Conservation (phyloP, 2,797 vertebrate genomes). For the Pangasius macronema region DNA sequence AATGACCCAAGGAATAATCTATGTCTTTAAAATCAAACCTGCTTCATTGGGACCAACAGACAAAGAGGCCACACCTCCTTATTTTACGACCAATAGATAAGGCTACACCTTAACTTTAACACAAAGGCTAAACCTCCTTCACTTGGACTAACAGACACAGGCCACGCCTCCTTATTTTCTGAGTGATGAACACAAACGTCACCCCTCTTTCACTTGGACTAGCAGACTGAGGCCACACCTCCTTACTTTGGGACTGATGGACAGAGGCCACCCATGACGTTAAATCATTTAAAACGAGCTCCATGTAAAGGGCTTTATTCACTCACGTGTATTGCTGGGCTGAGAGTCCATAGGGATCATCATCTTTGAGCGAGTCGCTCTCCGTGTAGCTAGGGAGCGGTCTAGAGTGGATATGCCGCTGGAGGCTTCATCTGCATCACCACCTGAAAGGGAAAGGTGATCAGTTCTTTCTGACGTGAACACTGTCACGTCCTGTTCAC, state of each 20-base stretch:
- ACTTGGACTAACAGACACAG: background rate
- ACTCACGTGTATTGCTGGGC: slow-evolving; percentile 87
- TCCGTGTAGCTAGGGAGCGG: slow-evolving; percentile 82
- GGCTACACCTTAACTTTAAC: background rate
- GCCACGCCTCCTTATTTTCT: background rate
- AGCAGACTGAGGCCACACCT: background rate
- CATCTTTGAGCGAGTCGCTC: slow-evolving; percentile 87
- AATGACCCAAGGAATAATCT: background rate
- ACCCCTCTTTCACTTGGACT: background rate
- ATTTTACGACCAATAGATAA: no score
- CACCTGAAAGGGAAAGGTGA: slow-evolving; percentile 65
- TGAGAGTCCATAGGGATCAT: slow-evolving; percentile 96
- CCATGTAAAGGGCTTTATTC: background rate
- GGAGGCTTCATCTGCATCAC: slow-evolving; percentile 85
- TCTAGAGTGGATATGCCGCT: slow-evolving; percentile 91
- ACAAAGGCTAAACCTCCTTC: background rate
- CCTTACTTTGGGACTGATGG: background rate
- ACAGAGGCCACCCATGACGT: background rate
- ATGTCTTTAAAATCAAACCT: background rate
- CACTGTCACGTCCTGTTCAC: background rate
- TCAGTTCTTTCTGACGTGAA: background rate
- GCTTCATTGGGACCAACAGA: background rate
- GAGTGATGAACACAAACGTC: no score
- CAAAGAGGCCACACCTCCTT: background rate
- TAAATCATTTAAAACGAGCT: background rate